Conservation (phyloP, 2,797 vertebrate genomes). For the Varecia variegata region DNA sequence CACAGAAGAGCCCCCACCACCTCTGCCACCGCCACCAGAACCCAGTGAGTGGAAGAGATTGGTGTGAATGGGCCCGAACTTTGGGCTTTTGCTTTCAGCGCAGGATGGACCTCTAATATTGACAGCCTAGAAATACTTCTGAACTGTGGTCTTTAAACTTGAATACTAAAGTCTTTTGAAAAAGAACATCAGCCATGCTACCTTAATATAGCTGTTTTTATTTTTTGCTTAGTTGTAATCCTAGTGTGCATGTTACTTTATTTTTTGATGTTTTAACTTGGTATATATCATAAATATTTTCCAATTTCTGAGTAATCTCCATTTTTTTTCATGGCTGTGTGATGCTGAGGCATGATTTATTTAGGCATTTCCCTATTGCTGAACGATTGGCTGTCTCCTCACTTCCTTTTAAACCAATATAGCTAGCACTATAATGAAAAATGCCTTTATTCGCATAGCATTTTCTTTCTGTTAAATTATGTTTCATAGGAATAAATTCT, state of each 20-base stretch:
- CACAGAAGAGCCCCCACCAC: slow-evolving; percentile 90
- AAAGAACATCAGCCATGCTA: background rate
- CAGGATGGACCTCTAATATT: background rate
- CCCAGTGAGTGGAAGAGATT: slow-evolving; percentile 80
- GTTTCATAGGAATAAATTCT: slow-evolving; percentile 33
- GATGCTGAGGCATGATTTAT: background rate
- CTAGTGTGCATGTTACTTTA: background rate
- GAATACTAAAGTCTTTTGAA: background rate
- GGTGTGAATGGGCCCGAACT: background rate
- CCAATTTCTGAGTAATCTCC: background rate
- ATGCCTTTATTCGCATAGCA: background rate
- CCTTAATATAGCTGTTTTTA: background rate
- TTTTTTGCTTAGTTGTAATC: background rate
- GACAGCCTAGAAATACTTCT: background rate
- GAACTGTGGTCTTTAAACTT: background rate
- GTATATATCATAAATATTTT: background rate
- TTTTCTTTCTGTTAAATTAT: slow-evolving; percentile 31
- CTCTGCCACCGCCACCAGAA: slow-evolving; percentile 88
- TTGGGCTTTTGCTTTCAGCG: background rate
- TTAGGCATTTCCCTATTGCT: background rate
- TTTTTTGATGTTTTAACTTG: background rate
- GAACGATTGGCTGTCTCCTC: background rate
- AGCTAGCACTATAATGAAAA: background rate
- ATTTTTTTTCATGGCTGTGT: background rate
- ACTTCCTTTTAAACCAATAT: background rate